phyloP scores from a whole-genome alignment of 2,113 vertebrate genomes.

The Sander vitreus region DNA sequence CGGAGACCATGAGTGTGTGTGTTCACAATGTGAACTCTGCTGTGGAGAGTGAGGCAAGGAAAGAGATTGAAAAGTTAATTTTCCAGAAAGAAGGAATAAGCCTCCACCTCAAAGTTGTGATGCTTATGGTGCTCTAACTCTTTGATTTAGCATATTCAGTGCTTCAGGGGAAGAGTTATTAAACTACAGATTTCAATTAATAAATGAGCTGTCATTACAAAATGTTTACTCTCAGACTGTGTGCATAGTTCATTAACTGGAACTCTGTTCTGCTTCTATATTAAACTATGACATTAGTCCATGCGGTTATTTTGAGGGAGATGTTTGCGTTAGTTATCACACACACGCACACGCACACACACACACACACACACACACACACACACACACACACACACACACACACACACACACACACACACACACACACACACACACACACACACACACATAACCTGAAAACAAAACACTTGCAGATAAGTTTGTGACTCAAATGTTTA shows the following conservation, averaged over 20 bases:
- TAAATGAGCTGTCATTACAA: slow-evolving; percentile 1
- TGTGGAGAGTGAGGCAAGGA: not conserved
- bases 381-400: not conserved
- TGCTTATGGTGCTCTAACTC: not conserved
- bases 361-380: too few species aligned
- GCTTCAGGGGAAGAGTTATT: not conserved
- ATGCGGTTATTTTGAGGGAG: not conserved
- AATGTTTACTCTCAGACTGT: not conserved
- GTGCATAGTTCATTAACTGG: slow-evolving; percentile 9
- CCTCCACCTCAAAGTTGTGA: not conserved
- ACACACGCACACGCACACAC: too few species aligned
- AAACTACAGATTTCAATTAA: not conserved
- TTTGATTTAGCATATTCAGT: not conserved
- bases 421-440: not conserved
- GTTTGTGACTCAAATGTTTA: not conserved
- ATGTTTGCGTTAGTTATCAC: not conserved
- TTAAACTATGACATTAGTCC: not conserved
- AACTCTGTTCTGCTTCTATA: not conserved
- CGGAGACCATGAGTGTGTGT: too few species aligned
- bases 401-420: not conserved
- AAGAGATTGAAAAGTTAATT: not conserved
- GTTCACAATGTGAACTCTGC: not conserved
- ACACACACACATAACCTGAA: not conserved
- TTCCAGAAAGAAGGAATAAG: too few species aligned
- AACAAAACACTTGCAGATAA: not conserved